phyloP scores from a whole-genome alignment of 2,888 invertebrate genomes.

The Chrysolina oricalcia region DNA sequence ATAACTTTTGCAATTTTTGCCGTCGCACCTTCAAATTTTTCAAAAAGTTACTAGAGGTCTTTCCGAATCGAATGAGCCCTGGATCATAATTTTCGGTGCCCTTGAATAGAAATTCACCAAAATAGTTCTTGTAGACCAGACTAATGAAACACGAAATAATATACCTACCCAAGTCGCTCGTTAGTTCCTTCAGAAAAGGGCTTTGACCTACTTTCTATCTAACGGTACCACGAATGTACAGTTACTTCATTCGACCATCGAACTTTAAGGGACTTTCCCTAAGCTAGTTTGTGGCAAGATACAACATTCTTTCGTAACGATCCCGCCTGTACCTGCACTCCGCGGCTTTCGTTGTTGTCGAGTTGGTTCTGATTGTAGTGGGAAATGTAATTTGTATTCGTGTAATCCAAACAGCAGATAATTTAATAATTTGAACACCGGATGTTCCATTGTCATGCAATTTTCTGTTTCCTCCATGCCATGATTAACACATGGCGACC shows the following conservation, averaged over 20 bases:
- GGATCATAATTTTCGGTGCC: no score
- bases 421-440: slow-evolving; percentile 51
- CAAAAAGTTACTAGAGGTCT: no score
- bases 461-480: slow-evolving; percentile 45
- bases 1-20: no score
- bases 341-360: background rate
- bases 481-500: slow-evolving; percentile 7
- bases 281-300: slow-evolving; percentile 9
- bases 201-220: slow-evolving; percentile 44
- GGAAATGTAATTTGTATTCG: slow-evolving; percentile 46
- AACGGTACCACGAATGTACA: slow-evolving; percentile 38
- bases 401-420: slow-evolving; percentile 43
- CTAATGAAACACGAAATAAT: no score
- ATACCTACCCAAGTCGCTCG: background rate
- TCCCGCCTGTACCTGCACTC: background rate
- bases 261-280: slow-evolving; percentile 1
- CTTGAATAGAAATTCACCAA: no score
- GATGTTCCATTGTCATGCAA: slow-evolving; percentile 50
- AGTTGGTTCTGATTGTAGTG: slow-evolving; percentile 37
- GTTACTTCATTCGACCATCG: slow-evolving; percentile 20
- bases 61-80: no score
- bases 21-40: no score
- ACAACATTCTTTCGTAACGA: slow-evolving; percentile 3
- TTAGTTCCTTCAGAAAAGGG: slow-evolving; percentile 35
- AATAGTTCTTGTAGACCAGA: no score